These are phyloP conservation scores for Drosophila dives DNA, from an alignment of 2,888 invertebrate species.

Conservation along the genomic window DNA sequence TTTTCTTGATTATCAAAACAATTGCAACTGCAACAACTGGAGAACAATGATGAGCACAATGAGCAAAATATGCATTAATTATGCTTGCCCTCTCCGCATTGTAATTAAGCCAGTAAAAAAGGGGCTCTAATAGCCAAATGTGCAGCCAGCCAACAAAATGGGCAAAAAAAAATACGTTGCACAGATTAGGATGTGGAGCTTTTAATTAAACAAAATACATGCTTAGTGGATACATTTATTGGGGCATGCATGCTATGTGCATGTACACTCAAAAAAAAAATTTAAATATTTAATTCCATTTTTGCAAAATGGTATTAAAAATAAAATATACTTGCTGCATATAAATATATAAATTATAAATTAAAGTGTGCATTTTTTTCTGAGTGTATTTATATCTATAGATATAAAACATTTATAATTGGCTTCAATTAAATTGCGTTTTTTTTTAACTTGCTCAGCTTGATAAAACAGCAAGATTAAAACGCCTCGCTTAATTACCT, in stretches of 20 bases:
- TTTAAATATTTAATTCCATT: background rate
- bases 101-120: constrained; percentile 6
- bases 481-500: background rate
- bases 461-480: too few species aligned
- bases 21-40: constrained; percentile 27
- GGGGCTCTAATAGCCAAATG: background rate
- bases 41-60: constrained; percentile 34
- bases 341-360: too few species aligned
- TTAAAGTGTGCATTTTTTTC: too few species aligned
- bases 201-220: constrained; percentile 2
- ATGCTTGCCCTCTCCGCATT: background rate
- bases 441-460: too few species aligned
- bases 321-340: background rate
- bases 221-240: background rate
- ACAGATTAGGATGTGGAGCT: background rate
- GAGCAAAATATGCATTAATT: background rate
- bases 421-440: too few species aligned
- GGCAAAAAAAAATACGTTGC: background rate
- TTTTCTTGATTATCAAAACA: constrained; percentile 29
- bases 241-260: background rate
- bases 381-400: background rate
- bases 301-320: background rate
- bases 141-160: background rate
- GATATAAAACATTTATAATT: background rate
- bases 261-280: background rate